phyloP scores from a whole-genome alignment of 2,888 invertebrate genomes.

The Andrena fulva region DNA sequence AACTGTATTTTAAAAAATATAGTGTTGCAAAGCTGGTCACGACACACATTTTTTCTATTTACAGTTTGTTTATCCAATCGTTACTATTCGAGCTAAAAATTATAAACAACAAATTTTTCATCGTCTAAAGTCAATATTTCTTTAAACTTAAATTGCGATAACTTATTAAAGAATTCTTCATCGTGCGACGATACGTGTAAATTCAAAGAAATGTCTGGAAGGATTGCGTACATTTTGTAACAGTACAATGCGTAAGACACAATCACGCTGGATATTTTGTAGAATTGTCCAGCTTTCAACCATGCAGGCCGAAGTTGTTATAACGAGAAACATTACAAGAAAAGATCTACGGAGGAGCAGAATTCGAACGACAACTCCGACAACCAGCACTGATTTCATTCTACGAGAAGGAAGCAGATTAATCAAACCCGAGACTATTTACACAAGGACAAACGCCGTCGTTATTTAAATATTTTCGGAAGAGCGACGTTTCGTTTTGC shows the following conservation, averaged over 20 bases:
- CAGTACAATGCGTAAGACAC: slow-evolving; percentile 42
- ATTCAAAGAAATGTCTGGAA: slow-evolving; percentile 25
- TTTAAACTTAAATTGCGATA: no score
- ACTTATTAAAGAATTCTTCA: neutral
- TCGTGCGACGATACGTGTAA: neutral
- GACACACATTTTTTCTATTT: no score
- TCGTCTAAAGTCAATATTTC: no score
- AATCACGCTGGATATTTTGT: slow-evolving; percentile 40
- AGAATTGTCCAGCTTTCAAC: neutral
- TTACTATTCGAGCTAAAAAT: no score
- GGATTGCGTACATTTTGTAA: slow-evolving; percentile 36
- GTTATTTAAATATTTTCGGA: slow-evolving; percentile 11
- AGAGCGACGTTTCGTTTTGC: neutral
- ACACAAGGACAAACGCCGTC: slow-evolving; percentile 11
- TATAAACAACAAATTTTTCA: no score
- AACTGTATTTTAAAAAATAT: no score
- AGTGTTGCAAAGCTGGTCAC: no score
- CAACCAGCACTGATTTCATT: slow-evolving; percentile 16
- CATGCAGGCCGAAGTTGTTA: neutral
- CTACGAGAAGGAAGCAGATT: neutral
- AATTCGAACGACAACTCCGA: slow-evolving; percentile 13
- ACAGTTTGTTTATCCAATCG: no score
- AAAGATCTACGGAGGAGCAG: neutral
- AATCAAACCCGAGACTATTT: slow-evolving; percentile 38
- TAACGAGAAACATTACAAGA: neutral